Conservation (phyloP, 1,140 invertebrate genomes). For the Atopsyche davidsoni region DNA sequence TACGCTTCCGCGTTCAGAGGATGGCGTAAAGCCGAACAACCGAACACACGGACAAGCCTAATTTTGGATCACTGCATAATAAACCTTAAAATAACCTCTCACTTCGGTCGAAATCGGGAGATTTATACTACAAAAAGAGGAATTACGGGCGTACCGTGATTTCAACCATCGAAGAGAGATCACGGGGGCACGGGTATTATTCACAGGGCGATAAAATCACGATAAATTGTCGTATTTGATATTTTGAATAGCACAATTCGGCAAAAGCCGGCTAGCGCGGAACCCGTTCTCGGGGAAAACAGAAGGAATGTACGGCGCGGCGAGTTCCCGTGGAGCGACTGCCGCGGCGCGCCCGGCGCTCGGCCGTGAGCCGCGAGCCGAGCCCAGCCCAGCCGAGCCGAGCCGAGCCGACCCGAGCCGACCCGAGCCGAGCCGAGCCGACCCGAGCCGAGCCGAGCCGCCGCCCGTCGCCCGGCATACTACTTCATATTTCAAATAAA, state of each 20-base stretch:
- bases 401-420: conserved; percentile 16
- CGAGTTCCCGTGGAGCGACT: conserved; percentile 6
- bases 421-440: conserved; percentile 13
- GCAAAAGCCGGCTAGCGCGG: conserved; percentile 4
- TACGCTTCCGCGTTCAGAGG: not conserved
- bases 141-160: too few relatives aligned
- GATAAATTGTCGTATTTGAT: too few relatives aligned
- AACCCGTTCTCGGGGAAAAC: not conserved
- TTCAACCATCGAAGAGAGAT: too few relatives aligned
- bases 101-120: too few relatives aligned
- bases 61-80: conserved; percentile 18
- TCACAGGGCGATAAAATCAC: too few relatives aligned
- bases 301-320: conserved; percentile 4
- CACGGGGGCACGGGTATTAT: too few relatives aligned
- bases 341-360: conserved; percentile 8
- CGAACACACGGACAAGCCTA: conserved; percentile 1
- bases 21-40: not conserved
- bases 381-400: conserved; percentile 12
- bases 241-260: too few relatives aligned
- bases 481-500: conserved; percentile 2
- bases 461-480: not conserved
- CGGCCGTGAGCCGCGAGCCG: conserved; percentile 1
- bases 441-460: conserved; percentile 12
- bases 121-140: too few relatives aligned
- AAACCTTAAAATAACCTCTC: conserved; percentile 21